Evolutionary conservation across 1,140 invertebrate species (phyloP).

Genomic region (Papilio machaon): DNA sequence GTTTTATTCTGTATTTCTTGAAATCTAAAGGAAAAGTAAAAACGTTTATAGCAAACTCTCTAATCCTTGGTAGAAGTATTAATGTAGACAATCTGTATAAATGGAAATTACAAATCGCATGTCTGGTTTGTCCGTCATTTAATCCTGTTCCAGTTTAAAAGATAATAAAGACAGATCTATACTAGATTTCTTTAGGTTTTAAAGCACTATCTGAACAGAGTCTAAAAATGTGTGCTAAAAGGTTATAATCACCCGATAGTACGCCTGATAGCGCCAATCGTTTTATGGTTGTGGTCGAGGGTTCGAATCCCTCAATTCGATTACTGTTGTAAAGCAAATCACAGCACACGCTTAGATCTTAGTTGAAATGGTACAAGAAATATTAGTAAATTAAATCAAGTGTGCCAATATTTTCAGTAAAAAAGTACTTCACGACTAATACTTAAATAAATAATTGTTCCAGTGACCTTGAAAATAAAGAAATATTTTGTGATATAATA

Average conservation of each 20-base stretch:
- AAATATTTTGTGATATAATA: neutral
- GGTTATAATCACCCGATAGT: neutral
- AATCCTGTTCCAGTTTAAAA: neutral
- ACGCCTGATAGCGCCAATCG: no score
- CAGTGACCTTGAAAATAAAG: neutral
- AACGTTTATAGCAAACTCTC: conserved; percentile 25
- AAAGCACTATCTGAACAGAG: neutral
- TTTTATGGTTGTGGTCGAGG: no score
- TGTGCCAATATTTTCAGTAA: no score
- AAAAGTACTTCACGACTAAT: no score
- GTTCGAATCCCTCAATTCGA: no score
- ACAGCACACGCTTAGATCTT: no score
- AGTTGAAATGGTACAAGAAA: no score
- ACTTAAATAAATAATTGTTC: neutral
- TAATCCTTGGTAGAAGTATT: neutral
- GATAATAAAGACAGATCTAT: neutral
- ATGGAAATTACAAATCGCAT: neutral
- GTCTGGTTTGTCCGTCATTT: neutral
- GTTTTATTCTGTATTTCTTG: conserved; percentile 50
- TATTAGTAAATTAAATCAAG: no score
- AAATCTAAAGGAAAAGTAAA: conserved; percentile 46
- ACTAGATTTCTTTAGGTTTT: neutral
- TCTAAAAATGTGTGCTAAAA: neutral
- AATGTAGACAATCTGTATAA: neutral
- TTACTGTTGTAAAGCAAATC: no score